phyloP scores from a whole-genome alignment of 2,113 vertebrate species.

The Dinomys branickii region DNA sequence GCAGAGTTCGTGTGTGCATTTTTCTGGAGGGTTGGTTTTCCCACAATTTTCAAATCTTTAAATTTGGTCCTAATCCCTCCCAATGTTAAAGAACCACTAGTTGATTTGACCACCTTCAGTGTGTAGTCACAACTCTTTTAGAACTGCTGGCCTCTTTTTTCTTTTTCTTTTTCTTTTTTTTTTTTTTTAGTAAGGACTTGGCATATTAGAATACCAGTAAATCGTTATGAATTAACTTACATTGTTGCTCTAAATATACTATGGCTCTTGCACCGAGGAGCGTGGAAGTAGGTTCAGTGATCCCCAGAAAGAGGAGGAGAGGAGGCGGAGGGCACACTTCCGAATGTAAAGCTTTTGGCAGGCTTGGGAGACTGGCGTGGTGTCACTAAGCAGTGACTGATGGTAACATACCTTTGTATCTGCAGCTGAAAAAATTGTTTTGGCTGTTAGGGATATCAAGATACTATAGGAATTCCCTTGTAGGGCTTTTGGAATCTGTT shows the following conservation, averaged over 20 bases:
- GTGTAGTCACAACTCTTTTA: constrained; percentile 2
- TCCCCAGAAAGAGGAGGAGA: neutral
- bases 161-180: too few species aligned
- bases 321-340: neutral
- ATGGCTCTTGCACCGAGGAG: neutral
- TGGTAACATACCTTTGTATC: neutral
- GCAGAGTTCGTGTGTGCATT: constrained; percentile 19
- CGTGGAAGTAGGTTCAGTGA: neutral
- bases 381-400: neutral
- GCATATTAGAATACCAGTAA: neutral
- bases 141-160: neutral
- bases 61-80: neutral
- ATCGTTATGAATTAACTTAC: constrained; percentile 18
- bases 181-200: neutral
- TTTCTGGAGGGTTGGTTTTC: constrained; percentile 21
- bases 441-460: neutral
- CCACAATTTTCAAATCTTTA: neutral
- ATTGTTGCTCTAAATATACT: constrained; percentile 25
- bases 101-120: neutral
- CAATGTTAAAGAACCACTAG: neutral
- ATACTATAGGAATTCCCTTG: constrained; percentile 17
- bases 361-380: neutral
- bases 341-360: neutral
- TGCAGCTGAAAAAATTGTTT: constrained; percentile 34
- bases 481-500: constrained; percentile 26